Evolutionary conservation across 2,888 invertebrate genomes (phyloP), one percentile per base, ranked within the genome.

Genomic region (Erynnis tages): DNA sequence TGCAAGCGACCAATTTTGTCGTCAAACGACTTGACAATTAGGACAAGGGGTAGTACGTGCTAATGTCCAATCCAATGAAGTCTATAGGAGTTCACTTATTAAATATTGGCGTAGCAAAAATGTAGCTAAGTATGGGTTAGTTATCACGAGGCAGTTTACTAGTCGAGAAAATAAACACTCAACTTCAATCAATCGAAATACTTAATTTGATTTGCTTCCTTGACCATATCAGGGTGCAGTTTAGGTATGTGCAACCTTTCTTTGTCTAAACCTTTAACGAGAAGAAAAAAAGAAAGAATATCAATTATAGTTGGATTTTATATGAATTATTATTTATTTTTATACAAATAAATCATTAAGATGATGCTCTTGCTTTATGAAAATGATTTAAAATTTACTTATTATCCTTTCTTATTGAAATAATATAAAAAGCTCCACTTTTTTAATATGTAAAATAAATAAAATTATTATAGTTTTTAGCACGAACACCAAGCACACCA

Each of bases 201-300:
- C 87, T 88, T 88, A 88, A 87, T 86, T 88, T 85, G 80, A 75
- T 87, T 84, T 66, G 72, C 68, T 70, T 69, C 73, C 66, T 75
- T 79, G 78, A 79, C 73, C 76, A 81, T 78, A 74, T 87, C 84
- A 59, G 75, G 76, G 73, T 82, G 81, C 55, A 83, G 85, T 69
- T 75, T 82, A 77, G 70, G 73, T 67, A 79, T 75, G 69, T 68
- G 63, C 61, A 69, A 63, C 63, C 66, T 79, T 69, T 76, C 74
- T 74, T 73, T 78, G 73, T 80, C 74, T 83, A 81, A 76, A 77
- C 86, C 86, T 88, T 82, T 62, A 82, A 84, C 67, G 60, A 71
- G 62, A 75, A 72, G 63, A 66, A 63, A 68, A 54, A 61, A 59
- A n/a, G n/a, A n/a, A n/a, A n/a, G n/a, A n/a, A n/a, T n/a, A n/a